These are phyloP conservation scores for Microctonus aethiopoides DNA, from an alignment of 2,888 invertebrate genomes.

Conservation along the genomic window DNA sequence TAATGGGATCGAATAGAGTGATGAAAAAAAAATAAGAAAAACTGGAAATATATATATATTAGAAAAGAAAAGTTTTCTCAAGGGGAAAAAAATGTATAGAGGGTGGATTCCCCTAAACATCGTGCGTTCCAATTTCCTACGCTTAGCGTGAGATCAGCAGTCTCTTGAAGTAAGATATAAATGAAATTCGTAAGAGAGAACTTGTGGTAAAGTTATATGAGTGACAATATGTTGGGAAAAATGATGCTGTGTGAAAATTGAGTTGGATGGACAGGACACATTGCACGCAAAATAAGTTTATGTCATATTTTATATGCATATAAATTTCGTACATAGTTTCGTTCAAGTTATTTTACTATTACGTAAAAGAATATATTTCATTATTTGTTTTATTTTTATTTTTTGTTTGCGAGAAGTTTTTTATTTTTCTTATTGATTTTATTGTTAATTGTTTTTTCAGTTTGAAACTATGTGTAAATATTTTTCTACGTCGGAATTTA, in stretches of 20 bases:
- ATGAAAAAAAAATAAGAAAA: neutral
- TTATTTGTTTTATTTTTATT: no score
- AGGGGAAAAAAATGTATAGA: neutral
- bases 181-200: neutral
- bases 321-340: no score
- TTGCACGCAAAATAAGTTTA: neutral
- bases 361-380: no score
- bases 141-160: neutral
- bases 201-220: neutral
- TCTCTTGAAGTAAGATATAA: neutral
- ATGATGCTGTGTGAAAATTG: neutral
- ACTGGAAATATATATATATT: neutral
- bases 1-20: neutral
- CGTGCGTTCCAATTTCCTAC: constrained; percentile 1
- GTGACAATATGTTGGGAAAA: neutral
- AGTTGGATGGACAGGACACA: neutral
- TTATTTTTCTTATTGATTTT: no score
- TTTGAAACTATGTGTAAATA: no score
- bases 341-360: no score
- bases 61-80: neutral
- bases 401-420: no score
- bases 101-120: neutral
- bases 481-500: neutral
- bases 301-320: neutral
- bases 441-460: no score